Evolutionary conservation across 2,797 vertebrate species (phyloP).

Genomic region (Tauraco hartlaubi): DNA sequence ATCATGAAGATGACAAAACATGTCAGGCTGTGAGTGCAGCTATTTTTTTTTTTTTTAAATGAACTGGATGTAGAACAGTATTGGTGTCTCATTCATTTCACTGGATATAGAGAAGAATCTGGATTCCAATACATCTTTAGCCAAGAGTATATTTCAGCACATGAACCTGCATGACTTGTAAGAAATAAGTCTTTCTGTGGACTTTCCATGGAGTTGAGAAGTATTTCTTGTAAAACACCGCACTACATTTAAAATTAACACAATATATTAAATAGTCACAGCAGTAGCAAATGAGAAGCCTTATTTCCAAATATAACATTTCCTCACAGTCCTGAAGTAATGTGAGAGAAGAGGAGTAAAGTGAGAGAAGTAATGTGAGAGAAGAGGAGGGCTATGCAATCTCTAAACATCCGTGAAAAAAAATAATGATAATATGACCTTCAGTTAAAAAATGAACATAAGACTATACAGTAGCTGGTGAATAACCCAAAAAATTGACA

Average conservation of each 20-base stretch:
- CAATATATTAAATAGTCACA: neutral
- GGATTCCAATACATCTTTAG: neutral
- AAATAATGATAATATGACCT: neutral
- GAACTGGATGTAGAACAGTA: neutral
- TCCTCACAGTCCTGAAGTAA: neutral
- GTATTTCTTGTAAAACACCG: neutral
- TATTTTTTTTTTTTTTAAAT: neutral
- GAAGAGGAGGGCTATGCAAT: neutral
- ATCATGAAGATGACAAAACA: neutral
- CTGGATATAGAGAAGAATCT: neutral
- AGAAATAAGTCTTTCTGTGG: neutral
- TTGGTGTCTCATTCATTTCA: neutral
- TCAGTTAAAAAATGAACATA: neutral
- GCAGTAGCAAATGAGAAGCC: neutral
- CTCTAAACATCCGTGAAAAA: neutral
- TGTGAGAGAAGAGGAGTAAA: neutral
- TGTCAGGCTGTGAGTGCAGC: neutral
- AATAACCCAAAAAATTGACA: neutral
- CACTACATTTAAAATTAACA: neutral
- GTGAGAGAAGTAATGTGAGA: neutral
- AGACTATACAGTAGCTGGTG: neutral
- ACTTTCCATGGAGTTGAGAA: neutral
- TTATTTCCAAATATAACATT: neutral
- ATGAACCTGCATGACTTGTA: neutral
- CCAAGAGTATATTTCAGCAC: neutral